phyloP scores from a whole-genome alignment of 1,140 invertebrate species.

The Drosophila athabasca region DNA sequence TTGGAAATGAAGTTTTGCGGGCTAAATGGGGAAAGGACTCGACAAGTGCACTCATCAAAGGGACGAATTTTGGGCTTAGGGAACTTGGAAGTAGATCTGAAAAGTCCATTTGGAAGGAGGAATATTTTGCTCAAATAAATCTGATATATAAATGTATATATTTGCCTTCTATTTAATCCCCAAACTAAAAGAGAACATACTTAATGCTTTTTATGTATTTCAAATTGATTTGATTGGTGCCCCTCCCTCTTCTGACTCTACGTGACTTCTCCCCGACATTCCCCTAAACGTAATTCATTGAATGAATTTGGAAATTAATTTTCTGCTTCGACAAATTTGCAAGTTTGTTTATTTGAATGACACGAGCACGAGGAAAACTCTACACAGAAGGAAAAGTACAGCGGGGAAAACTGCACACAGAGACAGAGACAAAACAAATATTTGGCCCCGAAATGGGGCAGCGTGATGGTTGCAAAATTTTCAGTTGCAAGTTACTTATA shows the following conservation, averaged over 20 bases:
- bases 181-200: neutral
- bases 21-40: conserved; percentile 2
- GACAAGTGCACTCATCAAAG: neutral
- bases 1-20: neutral
- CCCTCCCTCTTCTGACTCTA: neutral
- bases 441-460: no score
- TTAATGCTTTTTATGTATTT: no score
- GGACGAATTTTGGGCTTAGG: no score
- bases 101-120: no score
- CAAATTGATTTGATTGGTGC: conserved; percentile 9
- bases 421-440: neutral
- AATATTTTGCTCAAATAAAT: no score
- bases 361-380: conserved; percentile 15
- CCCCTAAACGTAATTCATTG: conserved; percentile 1
- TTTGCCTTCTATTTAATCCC: neutral
- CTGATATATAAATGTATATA: no score
- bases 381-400: conserved; percentile 2
- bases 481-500: conserved; percentile 33
- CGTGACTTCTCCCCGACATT: neutral
- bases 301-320: conserved; percentile 60
- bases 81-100: no score
- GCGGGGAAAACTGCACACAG: conserved; percentile 9
- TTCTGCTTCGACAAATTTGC: conserved; percentile 37
- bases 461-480: neutral
- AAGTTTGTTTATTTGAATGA: conserved; percentile 55